Base-by-base conservation (phyloP, 1,140 invertebrate genomes). In the Drosophila nannoptera region DNA sequence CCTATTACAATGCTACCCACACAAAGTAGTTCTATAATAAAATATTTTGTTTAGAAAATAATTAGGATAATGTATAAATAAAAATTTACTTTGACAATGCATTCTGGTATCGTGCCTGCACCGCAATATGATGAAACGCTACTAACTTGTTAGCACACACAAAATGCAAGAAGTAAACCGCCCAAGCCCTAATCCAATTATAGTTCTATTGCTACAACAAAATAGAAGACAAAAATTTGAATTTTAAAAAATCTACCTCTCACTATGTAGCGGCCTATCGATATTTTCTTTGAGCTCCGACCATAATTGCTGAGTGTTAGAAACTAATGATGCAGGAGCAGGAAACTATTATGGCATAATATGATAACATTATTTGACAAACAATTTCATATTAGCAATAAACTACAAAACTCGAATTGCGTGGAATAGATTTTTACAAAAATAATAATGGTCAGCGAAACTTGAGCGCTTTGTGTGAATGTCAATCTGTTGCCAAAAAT, bases 31-130 rank as follows among this genome's bases (percentile, higher is more conserved):
- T 81, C 87, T 89, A 36, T 8, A 42, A 43, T 5, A 9, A 9
- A 22, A 36, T 2, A 7, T 22, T 1, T 5, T 35, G n/a, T 40
- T 4, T 11, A 14, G 9, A 9, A 46, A 32, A 53, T 12, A 12
- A 0, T 33, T 5, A 12, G 49, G 5, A 22, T 2, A 3, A 22
- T 9, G 48, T 2, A 38, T 5, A 3, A 22, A 3, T 36, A 33
- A 33, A 7, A 45, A 50, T 53, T 69, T 60, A 87, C 83, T 87
- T 53, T 84, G 78, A 40, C 80, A 80, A 49, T 75, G 71, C 45
- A 69, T 49, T 35, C 68, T 66, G 69, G 75, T 87, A 14, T 12
- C 42, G 5, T 16, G 35, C 11, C 14, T 49, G 40, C 40, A 9
- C 38, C 9, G 8, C 38, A 16, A 16, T 60, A 74, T 83, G 70